Percentiles rank a stretch among this genome's conserved stretches.
These are phyloP conservation scores for Bombus fervidus DNA, from an alignment of 1,140 invertebrate genomes.

Conservation along the genomic window DNA sequence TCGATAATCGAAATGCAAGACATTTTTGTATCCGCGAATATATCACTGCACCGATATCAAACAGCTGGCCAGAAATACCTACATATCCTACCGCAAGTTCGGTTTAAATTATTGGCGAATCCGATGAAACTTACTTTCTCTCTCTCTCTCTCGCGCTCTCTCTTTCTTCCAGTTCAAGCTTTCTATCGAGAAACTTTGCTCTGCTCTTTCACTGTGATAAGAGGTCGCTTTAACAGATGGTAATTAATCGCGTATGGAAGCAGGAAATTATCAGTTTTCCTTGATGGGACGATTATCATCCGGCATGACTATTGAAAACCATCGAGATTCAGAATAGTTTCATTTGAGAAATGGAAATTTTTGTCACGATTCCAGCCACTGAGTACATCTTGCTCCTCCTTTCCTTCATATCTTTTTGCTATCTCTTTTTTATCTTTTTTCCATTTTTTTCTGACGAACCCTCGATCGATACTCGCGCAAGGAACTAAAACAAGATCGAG, in stretches of 20 bases:
- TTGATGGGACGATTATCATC: no score
- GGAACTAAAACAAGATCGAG: no score
- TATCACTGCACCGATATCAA: conserved; percentile 16
- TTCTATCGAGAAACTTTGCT: neutral
- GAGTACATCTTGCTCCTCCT: neutral
- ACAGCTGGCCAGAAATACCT: conserved; percentile 2
- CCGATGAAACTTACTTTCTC: neutral
- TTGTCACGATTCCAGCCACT: no score
- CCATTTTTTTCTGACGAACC: no score
- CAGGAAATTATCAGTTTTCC: conserved; percentile 7
- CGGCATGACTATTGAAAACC: neutral
- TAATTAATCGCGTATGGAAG: conserved; percentile 16
- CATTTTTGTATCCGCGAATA: conserved; percentile 43
- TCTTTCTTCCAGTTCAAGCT: neutral
- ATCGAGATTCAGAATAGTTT: neutral
- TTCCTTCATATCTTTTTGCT: neutral
- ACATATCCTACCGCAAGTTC: neutral
- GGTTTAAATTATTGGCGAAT: conserved; percentile 29
- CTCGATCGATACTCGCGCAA: no score
- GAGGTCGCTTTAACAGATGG: neutral
- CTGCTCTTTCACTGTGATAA: neutral
- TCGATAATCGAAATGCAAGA: conserved; percentile 40
- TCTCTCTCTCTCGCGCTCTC: neutral
- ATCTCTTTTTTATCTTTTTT: neutral
- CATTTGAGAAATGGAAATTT: no score